phyloP scores from a whole-genome alignment of 2,888 invertebrate species.

The Drosophila mercatorum region DNA sequence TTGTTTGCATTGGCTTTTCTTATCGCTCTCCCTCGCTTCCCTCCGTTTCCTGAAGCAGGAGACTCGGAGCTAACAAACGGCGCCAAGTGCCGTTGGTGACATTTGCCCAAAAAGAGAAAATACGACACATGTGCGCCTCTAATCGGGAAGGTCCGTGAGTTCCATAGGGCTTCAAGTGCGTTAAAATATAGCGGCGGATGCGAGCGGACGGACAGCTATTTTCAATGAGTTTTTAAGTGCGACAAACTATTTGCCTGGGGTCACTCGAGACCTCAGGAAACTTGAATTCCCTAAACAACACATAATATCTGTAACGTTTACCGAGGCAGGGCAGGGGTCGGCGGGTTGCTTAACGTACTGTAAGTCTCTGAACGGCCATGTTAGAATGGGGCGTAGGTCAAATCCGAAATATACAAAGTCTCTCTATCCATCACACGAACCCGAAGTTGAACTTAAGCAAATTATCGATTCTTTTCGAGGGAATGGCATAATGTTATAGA shows the following conservation, averaged over 20 bases:
- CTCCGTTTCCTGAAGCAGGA: conserved; percentile 3
- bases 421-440: background rate
- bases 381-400: no score
- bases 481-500: no score
- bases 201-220: conserved; percentile 8
- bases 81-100: conserved; percentile 64
- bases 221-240: background rate
- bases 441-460: no score
- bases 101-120: conserved; percentile 48
- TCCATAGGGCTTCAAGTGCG: conserved; percentile 39
- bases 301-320: background rate
- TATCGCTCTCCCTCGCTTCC: background rate
- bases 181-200: conserved; percentile 46
- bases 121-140: conserved; percentile 30
- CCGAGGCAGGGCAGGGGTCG: background rate
- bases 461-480: no score
- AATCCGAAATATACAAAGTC: background rate
- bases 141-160: conserved; percentile 15
- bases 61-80: conserved; percentile 44
- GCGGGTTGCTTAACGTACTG: no score
- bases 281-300: background rate
- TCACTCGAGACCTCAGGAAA: background rate
- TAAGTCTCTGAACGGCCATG: no score
- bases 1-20: conserved; percentile 8
- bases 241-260: conserved; percentile 17